Conservation (phyloP, 1,140 invertebrate species). For the Meloidogyne floridensis region DNA sequence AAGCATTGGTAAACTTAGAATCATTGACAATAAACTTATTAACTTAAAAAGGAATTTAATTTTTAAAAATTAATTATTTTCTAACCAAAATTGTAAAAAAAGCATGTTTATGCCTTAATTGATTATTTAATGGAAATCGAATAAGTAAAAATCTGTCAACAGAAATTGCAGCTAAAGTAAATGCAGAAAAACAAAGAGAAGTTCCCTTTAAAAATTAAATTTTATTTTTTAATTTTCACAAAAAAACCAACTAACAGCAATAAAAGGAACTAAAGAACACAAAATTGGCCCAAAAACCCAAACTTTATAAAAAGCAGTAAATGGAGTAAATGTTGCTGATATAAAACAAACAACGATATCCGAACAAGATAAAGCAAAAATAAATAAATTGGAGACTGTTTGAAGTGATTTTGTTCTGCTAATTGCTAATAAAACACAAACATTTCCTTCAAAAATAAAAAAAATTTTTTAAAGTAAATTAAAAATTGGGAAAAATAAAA, state of each 20-base stretch:
- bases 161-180: slow-evolving; percentile 60
- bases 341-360: slow-evolving; percentile 61
- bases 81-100: slow-evolving; percentile 53
- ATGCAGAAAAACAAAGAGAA: slow-evolving; percentile 58
- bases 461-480: background rate
- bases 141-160: slow-evolving; percentile 61
- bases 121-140: slow-evolving; percentile 63
- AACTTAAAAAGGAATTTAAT: slow-evolving; percentile 46
- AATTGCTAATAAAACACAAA: slow-evolving; percentile 46
- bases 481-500: background rate
- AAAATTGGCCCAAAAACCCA: slow-evolving; percentile 60
- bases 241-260: slow-evolving; percentile 38
- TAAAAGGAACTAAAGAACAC: slow-evolving; percentile 55
- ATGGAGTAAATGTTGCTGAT: slow-evolving; percentile 63
- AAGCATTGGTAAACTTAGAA: slow-evolving; percentile 51
- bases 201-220: slow-evolving; percentile 47
- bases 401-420: slow-evolving; percentile 44
- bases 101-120: slow-evolving; percentile 56
- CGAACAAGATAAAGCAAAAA: slow-evolving; percentile 57
- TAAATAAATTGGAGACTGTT: slow-evolving; percentile 66
- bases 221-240: background rate
- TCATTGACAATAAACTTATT: slow-evolving; percentile 56
- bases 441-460: slow-evolving; percentile 12
- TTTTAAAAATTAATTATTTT: background rate
- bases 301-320: slow-evolving; percentile 60